Base-by-base conservation (phyloP, 1,140 invertebrate genomes). In the Bombus confusus region DNA sequence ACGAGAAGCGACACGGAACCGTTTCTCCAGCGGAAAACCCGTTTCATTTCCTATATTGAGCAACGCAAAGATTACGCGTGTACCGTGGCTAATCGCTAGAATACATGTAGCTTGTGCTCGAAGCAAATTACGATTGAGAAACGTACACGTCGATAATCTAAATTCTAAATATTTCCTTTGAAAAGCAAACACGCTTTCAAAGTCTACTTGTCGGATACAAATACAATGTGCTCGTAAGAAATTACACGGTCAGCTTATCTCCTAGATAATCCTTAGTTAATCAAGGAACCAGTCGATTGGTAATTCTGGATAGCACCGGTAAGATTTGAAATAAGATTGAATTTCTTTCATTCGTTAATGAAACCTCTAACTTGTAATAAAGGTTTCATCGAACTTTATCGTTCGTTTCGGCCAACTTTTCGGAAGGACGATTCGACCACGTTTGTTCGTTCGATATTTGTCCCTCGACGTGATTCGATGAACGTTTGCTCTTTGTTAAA, bases 101-200 rank as follows among this genome's bases (percentile, higher is more conserved):
- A 66, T 39, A 80, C 6, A 66, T 34, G 25, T 57, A 68, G 78
- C 78, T 81, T 81, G 79, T 81, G 77, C 77, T 85, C 77, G 68
- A 59, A 80, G 77, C 69, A 74, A 34, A 39, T 66, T 72, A 74
- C 71, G 79, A 43, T 57, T n/a, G 64, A 75, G 88, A 86, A 89
- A 89, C 88, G 87, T 89, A 89, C 88, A 89, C 88, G 88, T 86
- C 88, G 85, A 86, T 68, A 9, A 73, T 57, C 39, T 37, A 37
- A 10, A n/a, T 8, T 22, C 2, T 5, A 66, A 18, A 66, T 66
- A 8, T 9, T 39, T 28, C 5, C 28, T 39, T 62, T 41, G 59
- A 22, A 39, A 18, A 41, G 31, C 43, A 34, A 18, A 43, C 37
- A 34, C 47, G 37, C 43, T 69, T 39, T 43, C 39, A 15, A 64